Base-by-base conservation (phyloP, 2,888 invertebrate genomes). In the Deilephila porcellus region DNA sequence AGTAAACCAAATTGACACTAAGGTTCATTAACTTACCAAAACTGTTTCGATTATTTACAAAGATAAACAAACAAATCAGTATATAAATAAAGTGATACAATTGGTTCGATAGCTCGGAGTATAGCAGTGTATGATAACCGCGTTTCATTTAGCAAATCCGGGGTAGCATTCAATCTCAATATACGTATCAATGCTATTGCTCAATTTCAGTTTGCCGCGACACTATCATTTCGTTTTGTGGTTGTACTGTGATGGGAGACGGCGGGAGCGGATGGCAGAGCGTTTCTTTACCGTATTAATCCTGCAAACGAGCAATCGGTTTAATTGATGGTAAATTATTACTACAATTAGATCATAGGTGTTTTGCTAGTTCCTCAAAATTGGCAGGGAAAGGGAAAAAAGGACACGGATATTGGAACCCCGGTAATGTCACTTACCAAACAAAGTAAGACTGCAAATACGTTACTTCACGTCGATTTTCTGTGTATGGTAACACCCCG, bases 151-250 rank as follows among this genome's bases (percentile, higher is more conserved):
- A 80, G 80, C 76, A 78, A 80, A 83, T 81, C 79, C 82, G 80
- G 79, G 78, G 81, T 76, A 80, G 77, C 80, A 80, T 81, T 84
- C 84, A 83, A 84, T 86, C 85, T 81, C 86, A 80, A 86, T 88
- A 86, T 86, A 86, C 84, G 85, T 85, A 88, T 87, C 86, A 85
- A 84, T 85, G 84, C 83, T 85, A 87, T 87, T 86, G 85, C 85
- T 82, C 81, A 81, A 83, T 85, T 85, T 83, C 81, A 81, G 77
- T 80, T 82, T 82, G 81, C 79, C 81, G 78, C 79, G 76, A 73
- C 76, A 37, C 14, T 34, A 72, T 72, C 64, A 67, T 72, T 72
- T 64, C 70, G 56, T 70, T 71, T 71, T 67, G 20, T 59, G 37
- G 56, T 56, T n/a, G 63, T 32, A 32, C 6, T 29, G 72, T 56